Evolutionary conservation across 2,888 invertebrate species (phyloP).

Genomic region (Spilosoma lubricipeda): DNA sequence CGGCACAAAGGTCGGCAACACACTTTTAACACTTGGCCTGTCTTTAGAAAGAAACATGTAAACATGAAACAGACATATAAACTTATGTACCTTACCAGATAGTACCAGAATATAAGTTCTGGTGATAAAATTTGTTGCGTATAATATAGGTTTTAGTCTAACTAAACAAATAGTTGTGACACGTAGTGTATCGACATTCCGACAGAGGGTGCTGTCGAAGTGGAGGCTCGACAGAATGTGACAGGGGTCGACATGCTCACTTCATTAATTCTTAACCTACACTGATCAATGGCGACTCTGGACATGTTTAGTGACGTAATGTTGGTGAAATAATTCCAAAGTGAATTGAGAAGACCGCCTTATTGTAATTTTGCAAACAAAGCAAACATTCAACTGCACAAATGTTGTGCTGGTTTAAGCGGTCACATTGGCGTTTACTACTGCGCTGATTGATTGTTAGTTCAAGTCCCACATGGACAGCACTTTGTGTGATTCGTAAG

Average conservation of each 20-base stretch:
- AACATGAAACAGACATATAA: not conserved
- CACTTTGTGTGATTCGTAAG: too few species aligned
- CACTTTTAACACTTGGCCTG: too few species aligned
- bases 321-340: slow-evolving; percentile 21
- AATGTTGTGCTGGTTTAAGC: too few species aligned
- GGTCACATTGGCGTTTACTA: too few species aligned
- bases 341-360: not conserved
- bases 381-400: too few species aligned
- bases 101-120: not conserved
- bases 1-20: too few species aligned
- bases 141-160: slow-evolving; percentile 13
- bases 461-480: too few species aligned
- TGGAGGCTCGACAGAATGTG: slow-evolving; percentile 69
- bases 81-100: not conserved
- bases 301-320: slow-evolving; percentile 54
- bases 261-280: slow-evolving; percentile 84
- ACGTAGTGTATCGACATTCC: slow-evolving; percentile 80
- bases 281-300: slow-evolving; percentile 71
- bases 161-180: slow-evolving; percentile 54
- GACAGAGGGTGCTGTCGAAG: slow-evolving; percentile 59
- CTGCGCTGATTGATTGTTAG: too few species aligned
- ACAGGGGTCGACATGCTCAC: slow-evolving; percentile 83
- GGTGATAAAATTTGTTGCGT: not conserved
- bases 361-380: not conserved
- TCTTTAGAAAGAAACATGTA: too few species aligned